phyloP scores from a whole-genome alignment of 1,140 invertebrate genomes.

The Phthorimaea operculella region DNA sequence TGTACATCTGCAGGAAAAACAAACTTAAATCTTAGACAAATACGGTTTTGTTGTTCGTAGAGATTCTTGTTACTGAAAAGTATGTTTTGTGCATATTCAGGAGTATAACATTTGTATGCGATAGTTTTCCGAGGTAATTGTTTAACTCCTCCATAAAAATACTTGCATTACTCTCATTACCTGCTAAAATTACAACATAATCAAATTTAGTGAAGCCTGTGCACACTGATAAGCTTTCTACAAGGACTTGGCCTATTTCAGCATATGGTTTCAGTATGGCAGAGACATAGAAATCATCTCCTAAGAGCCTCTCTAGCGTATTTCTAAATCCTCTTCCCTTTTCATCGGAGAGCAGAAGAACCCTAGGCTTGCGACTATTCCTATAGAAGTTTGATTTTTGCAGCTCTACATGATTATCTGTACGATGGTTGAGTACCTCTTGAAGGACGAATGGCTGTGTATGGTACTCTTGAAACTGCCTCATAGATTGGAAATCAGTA shows the following conservation, averaged over 20 bases:
- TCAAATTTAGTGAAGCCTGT: neutral
- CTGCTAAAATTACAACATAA: neutral
- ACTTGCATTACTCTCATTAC: neutral
- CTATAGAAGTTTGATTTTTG: too few species aligned
- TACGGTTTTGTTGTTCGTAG: neutral
- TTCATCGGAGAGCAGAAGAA: neutral
- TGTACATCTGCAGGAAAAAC: neutral
- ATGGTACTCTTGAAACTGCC: too few species aligned
- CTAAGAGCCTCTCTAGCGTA: neutral
- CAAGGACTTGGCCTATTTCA: neutral
- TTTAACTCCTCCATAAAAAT: neutral
- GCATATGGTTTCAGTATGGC: neutral
- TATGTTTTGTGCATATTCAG: neutral
- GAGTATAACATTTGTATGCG: neutral
- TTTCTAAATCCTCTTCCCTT: neutral
- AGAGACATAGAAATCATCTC: neutral
- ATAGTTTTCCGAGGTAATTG: neutral
- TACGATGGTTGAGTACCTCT: too few species aligned
- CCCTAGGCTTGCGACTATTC: neutral
- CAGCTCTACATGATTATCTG: too few species aligned
- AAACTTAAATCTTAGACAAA: neutral
- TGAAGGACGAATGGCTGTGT: too few species aligned
- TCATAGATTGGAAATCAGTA: too few species aligned
- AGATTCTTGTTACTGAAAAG: neutral
- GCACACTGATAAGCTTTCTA: neutral